Conservation (phyloP, 2,113 vertebrate genomes). For the Halcyon malimbica region DNA sequence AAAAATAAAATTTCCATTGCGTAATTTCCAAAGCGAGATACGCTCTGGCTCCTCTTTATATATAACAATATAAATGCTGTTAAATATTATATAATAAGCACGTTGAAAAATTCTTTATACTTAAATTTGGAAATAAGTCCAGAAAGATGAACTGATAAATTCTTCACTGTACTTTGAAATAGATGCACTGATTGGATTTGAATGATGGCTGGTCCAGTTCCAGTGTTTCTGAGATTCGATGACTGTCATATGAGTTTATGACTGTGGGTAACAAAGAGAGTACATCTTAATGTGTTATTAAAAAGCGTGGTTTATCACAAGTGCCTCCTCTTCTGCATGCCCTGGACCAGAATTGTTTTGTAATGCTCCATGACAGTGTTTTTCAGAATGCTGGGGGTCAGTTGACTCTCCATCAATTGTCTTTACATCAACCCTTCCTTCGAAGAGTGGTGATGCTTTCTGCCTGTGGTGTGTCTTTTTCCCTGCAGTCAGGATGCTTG, state of each 20-base stretch:
- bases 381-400: slow-evolving; percentile 6
- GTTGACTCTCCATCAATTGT: neutral
- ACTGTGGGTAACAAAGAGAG: neutral
- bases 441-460: neutral
- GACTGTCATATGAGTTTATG: neutral
- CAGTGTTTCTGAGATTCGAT: neutral
- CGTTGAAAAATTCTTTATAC: neutral
- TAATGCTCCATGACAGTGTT: neutral
- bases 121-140: neutral
- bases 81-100: neutral
- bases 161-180: neutral
- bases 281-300: neutral
- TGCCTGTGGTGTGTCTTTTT: neutral
- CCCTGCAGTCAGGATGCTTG: neutral
- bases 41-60: neutral
- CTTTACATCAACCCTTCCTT: neutral
- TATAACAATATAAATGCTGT: neutral
- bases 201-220: neutral
- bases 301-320: slow-evolving; percentile 11
- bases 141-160: neutral
- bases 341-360: neutral
- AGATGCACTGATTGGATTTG: neutral
- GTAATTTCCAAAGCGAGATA: neutral
- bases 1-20: neutral
- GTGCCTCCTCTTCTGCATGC: neutral